A percentile compares a stretch with the other conserved stretches of the same genome.
Evolutionary conservation across 2,888 invertebrate genomes (phyloP).

Genomic region (Harpalus rufipes): DNA sequence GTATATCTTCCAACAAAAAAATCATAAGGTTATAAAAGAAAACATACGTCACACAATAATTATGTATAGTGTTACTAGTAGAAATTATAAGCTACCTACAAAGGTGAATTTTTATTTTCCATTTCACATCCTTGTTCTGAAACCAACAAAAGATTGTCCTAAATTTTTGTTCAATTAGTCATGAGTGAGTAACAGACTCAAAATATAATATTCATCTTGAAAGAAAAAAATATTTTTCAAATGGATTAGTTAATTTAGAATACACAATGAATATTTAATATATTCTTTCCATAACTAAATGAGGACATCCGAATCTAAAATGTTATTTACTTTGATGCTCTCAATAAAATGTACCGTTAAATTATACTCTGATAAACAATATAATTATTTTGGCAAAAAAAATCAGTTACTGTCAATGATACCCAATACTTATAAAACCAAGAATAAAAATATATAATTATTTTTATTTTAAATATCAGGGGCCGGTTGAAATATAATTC

Average conservation of each 20-base stretch:
- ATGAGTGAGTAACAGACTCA: slow-evolving; percentile 29
- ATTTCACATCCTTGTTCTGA: slow-evolving; percentile 11
- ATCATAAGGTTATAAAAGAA: no score
- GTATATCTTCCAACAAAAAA: no score
- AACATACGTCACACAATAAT: not conserved
- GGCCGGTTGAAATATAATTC: no score
- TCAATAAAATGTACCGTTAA: slow-evolving; percentile 13
- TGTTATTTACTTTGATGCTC: not conserved
- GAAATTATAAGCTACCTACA: not conserved
- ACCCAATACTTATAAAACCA: no score
- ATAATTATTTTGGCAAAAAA: slow-evolving; percentile 20
- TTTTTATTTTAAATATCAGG: no score
- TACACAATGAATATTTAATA: slow-evolving; percentile 10
- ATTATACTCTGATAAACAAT: slow-evolving; percentile 16
- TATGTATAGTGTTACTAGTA: not conserved
- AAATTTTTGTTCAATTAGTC: slow-evolving; percentile 43
- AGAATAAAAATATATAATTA: no score
- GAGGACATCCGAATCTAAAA: not conserved
- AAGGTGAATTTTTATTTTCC: slow-evolving; percentile 10
- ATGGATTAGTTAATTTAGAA: not conserved
- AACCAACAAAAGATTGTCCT: slow-evolving; percentile 28
- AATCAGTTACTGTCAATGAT: not conserved
- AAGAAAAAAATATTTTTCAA: not conserved
- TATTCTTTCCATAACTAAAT: slow-evolving; percentile 9
- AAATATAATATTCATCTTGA: not conserved